Conservation (phyloP, 2,888 invertebrate genomes). For the Nomada flava region DNA sequence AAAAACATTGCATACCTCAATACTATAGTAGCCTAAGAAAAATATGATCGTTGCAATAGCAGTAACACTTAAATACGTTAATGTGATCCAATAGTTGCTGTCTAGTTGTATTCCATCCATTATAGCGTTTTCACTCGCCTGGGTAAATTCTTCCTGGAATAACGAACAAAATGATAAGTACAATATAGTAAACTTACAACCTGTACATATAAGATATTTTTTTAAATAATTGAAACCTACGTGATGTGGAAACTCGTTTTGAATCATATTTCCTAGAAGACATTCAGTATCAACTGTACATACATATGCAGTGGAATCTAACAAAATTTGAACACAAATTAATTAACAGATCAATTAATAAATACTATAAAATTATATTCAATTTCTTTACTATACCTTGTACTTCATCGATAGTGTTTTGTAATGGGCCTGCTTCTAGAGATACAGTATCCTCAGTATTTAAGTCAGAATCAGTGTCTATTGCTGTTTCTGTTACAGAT, state of each 20-base stretch:
- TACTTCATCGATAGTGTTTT: constrained; percentile 11
- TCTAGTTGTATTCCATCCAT: constrained; percentile 63
- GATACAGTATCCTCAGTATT: constrained; percentile 11
- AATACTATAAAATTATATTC: background rate
- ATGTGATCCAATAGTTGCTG: constrained; percentile 78
- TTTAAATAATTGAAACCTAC: constrained; percentile 42
- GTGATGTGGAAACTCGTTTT: constrained; percentile 12
- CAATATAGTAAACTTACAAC: background rate
- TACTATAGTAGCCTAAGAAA: constrained; percentile 91
- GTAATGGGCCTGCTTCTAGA: constrained; percentile 12
- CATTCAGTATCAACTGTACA: constrained; percentile 46
- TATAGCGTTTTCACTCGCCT: constrained; percentile 66
- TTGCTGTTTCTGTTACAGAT: constrained; percentile 6
- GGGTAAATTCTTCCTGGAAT: constrained; percentile 58
- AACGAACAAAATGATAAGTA: constrained; percentile 15
- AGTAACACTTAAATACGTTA: constrained; percentile 88
- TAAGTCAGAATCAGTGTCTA: constrained; percentile 21
- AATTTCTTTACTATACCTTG: constrained; percentile 32
- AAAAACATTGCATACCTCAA: constrained; percentile 85
- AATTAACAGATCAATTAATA: constrained; percentile 3
- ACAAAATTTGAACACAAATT: constrained; percentile 11
- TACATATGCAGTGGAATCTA: constrained; percentile 28
- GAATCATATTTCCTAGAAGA: constrained; percentile 5
- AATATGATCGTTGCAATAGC: constrained; percentile 90
- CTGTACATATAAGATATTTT: constrained; percentile 1